phyloP scores from a whole-genome alignment of 2,113 vertebrate species.

The Cnemophilus loriae region DNA sequence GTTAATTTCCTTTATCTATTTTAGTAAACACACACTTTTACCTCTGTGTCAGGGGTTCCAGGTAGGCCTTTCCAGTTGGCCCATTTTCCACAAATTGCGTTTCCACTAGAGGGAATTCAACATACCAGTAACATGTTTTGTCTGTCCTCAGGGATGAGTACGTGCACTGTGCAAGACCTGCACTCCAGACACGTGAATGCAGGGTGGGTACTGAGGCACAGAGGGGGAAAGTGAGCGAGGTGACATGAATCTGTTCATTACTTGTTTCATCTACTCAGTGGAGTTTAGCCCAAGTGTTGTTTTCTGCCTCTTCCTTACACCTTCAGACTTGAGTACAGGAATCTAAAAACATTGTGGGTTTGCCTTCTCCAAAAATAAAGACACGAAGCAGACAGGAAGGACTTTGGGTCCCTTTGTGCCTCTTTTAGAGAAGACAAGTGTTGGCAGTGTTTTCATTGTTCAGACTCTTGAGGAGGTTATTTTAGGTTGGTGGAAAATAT shows the following conservation, averaged over 20 bases:
- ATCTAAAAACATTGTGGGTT: not conserved
- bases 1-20: not conserved
- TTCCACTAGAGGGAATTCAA: not conserved
- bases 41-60: not conserved
- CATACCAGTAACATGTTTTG: not conserved
- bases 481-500: not conserved
- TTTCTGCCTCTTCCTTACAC: not conserved
- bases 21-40: not conserved
- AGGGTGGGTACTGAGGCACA: not conserved
- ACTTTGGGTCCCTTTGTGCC: not conserved
- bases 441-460: not conserved
- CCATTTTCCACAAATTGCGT: not conserved
- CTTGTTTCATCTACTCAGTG: not conserved
- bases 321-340: not conserved
- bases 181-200: not conserved
- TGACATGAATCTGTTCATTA: not conserved
- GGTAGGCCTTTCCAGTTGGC: not conserved
- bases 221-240: not conserved
- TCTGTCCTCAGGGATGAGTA: not conserved
- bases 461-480: not conserved
- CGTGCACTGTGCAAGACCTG: not conserved
- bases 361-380: not conserved
- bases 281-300: not conserved
- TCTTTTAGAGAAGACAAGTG: not conserved
- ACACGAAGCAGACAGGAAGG: not conserved